Conservation (phyloP, 2,797 vertebrate genomes). For the Aplochiton taeniatus region DNA sequence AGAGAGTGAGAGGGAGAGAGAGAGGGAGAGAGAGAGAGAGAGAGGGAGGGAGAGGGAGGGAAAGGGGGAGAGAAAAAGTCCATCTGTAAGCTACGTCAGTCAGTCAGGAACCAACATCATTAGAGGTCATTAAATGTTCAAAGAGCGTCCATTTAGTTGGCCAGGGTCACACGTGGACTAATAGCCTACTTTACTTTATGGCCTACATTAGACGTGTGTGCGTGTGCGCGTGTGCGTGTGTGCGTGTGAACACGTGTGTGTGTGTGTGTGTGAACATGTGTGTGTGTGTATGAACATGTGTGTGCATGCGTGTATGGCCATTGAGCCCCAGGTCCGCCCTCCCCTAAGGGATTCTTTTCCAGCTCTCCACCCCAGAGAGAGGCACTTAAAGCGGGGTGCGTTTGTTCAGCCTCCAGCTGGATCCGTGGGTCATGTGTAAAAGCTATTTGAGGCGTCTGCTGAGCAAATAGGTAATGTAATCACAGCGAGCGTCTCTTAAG, state of each 20-base stretch:
- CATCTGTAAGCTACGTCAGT: conserved; percentile 3
- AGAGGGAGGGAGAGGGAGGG: background rate
- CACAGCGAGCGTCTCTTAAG: conserved; percentile 42
- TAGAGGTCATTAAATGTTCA: conserved; percentile 20
- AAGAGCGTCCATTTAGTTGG: conserved; percentile 3
- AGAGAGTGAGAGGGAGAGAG: no score
- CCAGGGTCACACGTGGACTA: conserved; percentile 10
- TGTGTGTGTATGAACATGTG: background rate
- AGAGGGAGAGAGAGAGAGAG: conserved; percentile 53
- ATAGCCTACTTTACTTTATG: conserved; percentile 17
- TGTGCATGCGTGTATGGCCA: conserved; percentile 4
- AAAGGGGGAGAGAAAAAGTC: no score
- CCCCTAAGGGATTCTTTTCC: conserved; percentile 10
- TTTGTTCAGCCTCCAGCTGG: conserved; percentile 34
- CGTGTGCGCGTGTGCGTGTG: conserved; percentile 16
- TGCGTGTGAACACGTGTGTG: conserved; percentile 1
- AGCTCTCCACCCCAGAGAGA: conserved; percentile 12
- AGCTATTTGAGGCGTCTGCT: conserved; percentile 45
- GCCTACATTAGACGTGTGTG: conserved; percentile 5
- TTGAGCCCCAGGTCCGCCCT: conserved; percentile 17
- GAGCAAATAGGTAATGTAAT: conserved; percentile 51
- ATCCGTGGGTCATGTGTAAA: conserved; percentile 41
- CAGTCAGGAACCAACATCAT: conserved; percentile 1
- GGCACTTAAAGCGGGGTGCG: conserved; percentile 8
- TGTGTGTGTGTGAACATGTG: background rate